Conservation (phyloP, 2,888 invertebrate genomes). For the Drosophila longiperda region DNA sequence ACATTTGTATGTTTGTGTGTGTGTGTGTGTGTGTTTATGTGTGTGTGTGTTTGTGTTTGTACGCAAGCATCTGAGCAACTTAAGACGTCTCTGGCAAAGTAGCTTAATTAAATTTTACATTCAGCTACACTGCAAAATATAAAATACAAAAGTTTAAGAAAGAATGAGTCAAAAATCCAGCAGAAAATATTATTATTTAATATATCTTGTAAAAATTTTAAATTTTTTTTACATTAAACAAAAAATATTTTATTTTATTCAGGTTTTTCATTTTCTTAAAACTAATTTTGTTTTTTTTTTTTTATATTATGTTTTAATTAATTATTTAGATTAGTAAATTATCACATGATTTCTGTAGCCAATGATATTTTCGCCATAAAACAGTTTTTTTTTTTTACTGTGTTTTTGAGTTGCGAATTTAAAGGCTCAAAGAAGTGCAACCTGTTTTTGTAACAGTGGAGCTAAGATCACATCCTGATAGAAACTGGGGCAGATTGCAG, state of each 20-base stretch:
- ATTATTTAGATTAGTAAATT: too few relatives aligned
- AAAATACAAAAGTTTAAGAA: not conserved
- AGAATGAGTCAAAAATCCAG: not conserved
- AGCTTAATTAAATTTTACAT: slow-evolving; percentile 69
- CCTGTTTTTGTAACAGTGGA: not conserved
- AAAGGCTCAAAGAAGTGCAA: not conserved
- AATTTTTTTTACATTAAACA: not conserved
- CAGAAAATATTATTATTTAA: not conserved
- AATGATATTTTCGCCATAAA: too few relatives aligned
- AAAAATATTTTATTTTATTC: not conserved
- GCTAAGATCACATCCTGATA: slow-evolving; percentile 5
- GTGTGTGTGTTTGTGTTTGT: slow-evolving; percentile 14
- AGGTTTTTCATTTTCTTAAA: not conserved
- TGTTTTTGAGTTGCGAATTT: not conserved
- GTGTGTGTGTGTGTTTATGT: not conserved
- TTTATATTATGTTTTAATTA: not conserved
- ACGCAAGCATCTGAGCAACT: slow-evolving; percentile 51
- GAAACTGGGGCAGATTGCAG: slow-evolving; percentile 46
- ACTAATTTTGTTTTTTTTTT: not conserved
- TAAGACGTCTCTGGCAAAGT: slow-evolving; percentile 60
- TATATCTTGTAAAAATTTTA: not conserved
- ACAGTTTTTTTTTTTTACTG: not conserved
- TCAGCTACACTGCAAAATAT: slow-evolving; percentile 19
- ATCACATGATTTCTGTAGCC: not conserved
- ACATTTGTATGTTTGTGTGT: slow-evolving; percentile 33